Percentiles rank a stretch among this genome's conserved stretches.
phyloP scores from a whole-genome alignment of 2,888 invertebrate genomes.

The Nemapogon koenigi region DNA sequence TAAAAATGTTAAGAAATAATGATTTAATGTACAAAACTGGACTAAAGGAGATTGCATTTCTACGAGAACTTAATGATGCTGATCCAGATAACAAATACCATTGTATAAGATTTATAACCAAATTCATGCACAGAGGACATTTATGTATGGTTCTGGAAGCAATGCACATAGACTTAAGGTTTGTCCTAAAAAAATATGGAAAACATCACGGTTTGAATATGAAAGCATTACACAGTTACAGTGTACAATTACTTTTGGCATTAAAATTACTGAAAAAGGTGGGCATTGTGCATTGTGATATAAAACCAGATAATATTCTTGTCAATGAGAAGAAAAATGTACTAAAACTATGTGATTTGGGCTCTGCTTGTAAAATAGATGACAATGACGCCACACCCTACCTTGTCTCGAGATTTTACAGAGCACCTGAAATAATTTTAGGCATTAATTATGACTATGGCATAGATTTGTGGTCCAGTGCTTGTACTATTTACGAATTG shows the following conservation, averaged over 20 bases:
- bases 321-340: conserved; percentile 97
- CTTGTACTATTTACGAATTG: conserved; percentile 97
- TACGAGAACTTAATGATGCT: conserved; percentile 91
- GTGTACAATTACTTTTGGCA: conserved; percentile 91
- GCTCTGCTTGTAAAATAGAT: conserved; percentile 90
- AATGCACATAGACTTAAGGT: conserved; percentile 88
- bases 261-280: conserved; percentile 92
- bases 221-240: conserved; percentile 95
- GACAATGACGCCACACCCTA: conserved; percentile 99
- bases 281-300: conserved; percentile 96
- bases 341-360: conserved; percentile 98
- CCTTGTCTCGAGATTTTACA: conserved; percentile 96
- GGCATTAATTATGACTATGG: conserved; percentile 95
- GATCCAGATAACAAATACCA: conserved; percentile 97
- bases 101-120: conserved; percentile 84
- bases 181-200: conserved; percentile 96
- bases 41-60: conserved; percentile 89
- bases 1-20: conserved; percentile 98
- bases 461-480: conserved; percentile 98
- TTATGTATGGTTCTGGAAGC: conserved; percentile 98
- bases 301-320: conserved; percentile 98
- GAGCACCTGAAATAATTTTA: conserved; percentile 98
- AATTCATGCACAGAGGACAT: conserved; percentile 98
- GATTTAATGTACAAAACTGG: conserved; percentile 99
- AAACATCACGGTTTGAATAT: conserved; percentile 92